Evolutionary conservation across 2,888 invertebrate genomes (phyloP), one percentile per base, ranked within the genome.

Genomic region (Lissonota sp.): DNA sequence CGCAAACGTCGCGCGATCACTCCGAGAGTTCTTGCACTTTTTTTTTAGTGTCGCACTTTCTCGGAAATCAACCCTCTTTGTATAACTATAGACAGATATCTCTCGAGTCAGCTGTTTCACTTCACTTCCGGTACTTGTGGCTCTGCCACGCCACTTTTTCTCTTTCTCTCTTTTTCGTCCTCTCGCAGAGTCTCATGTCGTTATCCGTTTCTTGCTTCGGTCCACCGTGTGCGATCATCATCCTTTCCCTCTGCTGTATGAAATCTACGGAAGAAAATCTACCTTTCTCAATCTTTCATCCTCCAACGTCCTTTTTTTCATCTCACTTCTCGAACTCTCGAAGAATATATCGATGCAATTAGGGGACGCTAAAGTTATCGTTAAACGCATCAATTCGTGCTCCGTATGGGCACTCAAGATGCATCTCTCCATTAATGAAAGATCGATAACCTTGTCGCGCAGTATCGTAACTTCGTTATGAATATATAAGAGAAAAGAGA

Each of bases 91-190:
- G 10, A 16, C n/a, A 62, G 51, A 40, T 73, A 70, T 39, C 58
- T 74, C 78, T 74, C 66, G 64, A 66, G 78, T 78, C 81, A 81
- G 81, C 81, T 81, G 73, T 81, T 81, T 78, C 78, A 74, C 81
- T 72, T 74, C 73, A 70, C 78, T 74, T 74, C 63, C 57, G 57
- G 63, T 72, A 67, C 40, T 74, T 14, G 46, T 55, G 58, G 58
- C 42, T 62, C 75, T 60, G 70, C 46, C 12, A 10, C 7, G 10
- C 46, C 5, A 60, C 66, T 58, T 60, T 70, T 63, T 66, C 39
- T 57, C 37, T 26, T 53, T 49, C 42, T 42, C 60, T 44, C 58
- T 74, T 55, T 51, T 51, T 39, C 42, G 55, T 26, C 26, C 26
- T 2, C 26, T 26, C 26, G 26, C 26, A 26, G 26, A 1, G 1